Conservation (phyloP, 2,888 invertebrate species). For the Oscheius sp. region DNA sequence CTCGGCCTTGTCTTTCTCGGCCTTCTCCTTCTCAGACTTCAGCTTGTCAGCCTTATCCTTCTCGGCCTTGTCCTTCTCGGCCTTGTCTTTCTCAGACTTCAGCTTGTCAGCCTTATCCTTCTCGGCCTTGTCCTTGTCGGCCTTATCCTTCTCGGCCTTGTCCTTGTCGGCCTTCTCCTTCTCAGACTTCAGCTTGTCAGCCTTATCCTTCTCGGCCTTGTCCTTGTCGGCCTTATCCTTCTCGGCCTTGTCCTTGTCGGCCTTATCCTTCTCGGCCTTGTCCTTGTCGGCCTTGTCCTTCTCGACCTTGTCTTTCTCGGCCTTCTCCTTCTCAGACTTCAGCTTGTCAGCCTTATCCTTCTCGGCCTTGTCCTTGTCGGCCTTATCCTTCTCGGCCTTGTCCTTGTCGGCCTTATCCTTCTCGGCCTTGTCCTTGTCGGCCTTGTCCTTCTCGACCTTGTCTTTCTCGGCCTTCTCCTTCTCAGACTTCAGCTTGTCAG, state of each 20-base stretch:
- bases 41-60: constrained; percentile 14
- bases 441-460: background rate
- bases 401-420: constrained; percentile 14
- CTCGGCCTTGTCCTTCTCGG: constrained; percentile 19
- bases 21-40: constrained; percentile 9
- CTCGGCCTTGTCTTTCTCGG: constrained; percentile 12
- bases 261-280: constrained; percentile 1
- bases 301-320: constrained; percentile 17
- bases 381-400: background rate
- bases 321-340: constrained; percentile 14
- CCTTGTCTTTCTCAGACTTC: background rate
- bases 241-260: constrained; percentile 18
- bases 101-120: constrained; percentile 13
- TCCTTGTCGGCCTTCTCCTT: constrained; percentile 5
- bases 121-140: constrained; percentile 12
- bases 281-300: constrained; percentile 9
- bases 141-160: constrained; percentile 10
- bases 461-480: constrained; percentile 5
- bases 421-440: constrained; percentile 15
- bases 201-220: constrained; percentile 9
- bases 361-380: constrained; percentile 20
- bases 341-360: constrained; percentile 13
- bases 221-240: constrained; percentile 14
- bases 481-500: constrained; percentile 15
- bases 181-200: constrained; percentile 9